These are phyloP conservation scores for Suricata suricatta DNA, from an alignment of 2,113 vertebrate species.

Conservation along the genomic window DNA sequence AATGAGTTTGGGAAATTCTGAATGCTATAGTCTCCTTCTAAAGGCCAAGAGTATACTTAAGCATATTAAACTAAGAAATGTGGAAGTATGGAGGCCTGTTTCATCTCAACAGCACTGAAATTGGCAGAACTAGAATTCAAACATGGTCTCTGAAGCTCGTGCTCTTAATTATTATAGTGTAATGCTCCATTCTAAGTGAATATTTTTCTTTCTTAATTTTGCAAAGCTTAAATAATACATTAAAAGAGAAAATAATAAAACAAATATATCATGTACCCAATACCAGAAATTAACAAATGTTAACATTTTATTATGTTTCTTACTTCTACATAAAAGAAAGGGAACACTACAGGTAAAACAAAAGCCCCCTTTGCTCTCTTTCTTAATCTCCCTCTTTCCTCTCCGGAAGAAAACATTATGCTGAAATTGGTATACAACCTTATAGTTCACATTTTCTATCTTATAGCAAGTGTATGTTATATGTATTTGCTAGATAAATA, in stretches of 20 bases:
- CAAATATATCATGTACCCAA: not conserved
- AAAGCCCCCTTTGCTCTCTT: not conserved
- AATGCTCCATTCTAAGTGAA: not conserved
- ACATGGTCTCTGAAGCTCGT: not conserved
- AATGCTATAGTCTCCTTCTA: not conserved
- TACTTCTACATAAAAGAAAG: not conserved
- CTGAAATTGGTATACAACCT: not conserved
- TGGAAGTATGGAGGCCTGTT: not conserved
- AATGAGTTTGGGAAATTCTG: not conserved
- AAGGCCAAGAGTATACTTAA: not conserved
- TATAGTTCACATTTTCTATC: not conserved
- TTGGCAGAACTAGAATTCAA: not conserved
- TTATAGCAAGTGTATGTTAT: not conserved
- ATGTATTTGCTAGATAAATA: not conserved
- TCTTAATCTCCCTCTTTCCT: not conserved
- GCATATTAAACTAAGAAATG: not conserved
- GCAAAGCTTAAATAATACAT: slow-evolving; percentile 26
- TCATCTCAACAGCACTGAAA: not conserved
- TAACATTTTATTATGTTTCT: not conserved
- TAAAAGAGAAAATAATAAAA: not conserved
- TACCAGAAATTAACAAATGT: not conserved
- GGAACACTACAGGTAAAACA: not conserved
- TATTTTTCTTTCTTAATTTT: not conserved
- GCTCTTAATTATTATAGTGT: not conserved
- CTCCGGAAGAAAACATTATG: not conserved